These are phyloP conservation scores for Gambusia yucatana DNA, from an alignment of 2,797 vertebrate genomes.

Conservation along the genomic window DNA sequence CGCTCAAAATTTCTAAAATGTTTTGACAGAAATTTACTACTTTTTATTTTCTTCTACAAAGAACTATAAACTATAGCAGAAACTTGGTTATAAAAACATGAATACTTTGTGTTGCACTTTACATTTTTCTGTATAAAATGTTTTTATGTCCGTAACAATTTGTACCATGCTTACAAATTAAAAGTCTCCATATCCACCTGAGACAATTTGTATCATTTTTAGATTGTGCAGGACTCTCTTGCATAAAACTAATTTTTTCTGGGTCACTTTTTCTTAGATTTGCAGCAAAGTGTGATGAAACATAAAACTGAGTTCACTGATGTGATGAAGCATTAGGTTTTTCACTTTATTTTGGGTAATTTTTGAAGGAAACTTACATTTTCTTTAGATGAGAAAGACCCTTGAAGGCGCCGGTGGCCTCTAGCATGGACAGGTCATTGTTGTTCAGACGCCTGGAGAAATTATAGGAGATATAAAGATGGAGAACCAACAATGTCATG, in stretches of 20 bases:
- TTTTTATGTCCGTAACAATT: no score
- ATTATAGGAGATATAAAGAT: constrained; percentile 11
- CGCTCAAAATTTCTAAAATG: no score
- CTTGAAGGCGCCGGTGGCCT: constrained; percentile 93
- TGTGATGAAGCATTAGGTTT: neutral
- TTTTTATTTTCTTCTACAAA: no score
- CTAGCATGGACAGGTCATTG: constrained; percentile 93
- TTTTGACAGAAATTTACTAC: no score
- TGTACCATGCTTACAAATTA: no score
- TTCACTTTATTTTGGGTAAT: neutral
- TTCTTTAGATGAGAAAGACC: constrained; percentile 93
- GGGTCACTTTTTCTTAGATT: neutral
- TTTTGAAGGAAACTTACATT: constrained; percentile 84
- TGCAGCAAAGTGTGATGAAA: neutral
- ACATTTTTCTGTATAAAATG: no score
- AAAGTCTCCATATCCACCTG: no score
- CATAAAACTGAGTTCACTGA: neutral
- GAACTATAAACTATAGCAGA: no score
- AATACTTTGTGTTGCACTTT: no score
- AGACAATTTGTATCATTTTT: no score
- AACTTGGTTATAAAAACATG: no score
- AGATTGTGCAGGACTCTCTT: no score
- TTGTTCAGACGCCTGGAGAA: constrained; percentile 91
- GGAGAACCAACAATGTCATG: constrained; percentile 26
- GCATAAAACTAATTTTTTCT: neutral